Percentiles rank a stretch among this genome's conserved stretches.
Evolutionary conservation across 2,888 invertebrate genomes (phyloP).

Genomic region (Lymantria monacha): DNA sequence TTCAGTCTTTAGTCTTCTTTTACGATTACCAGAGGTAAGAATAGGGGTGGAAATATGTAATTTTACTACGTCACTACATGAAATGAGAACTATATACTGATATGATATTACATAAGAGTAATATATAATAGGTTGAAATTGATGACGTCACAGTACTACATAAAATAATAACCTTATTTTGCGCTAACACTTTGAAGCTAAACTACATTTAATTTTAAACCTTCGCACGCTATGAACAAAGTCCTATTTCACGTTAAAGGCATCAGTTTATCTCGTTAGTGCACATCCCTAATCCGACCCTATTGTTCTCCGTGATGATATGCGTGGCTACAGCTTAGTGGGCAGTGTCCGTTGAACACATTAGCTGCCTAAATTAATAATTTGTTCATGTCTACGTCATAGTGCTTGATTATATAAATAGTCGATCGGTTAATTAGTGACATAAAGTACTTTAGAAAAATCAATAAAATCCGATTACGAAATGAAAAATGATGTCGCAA

Average conservation of each 20-base stretch:
- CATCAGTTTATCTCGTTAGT: conserved; percentile 27
- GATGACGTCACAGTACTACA: too few relatives aligned
- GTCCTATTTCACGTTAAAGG: conserved; percentile 24
- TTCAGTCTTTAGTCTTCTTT: too few relatives aligned
- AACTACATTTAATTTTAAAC: background rate
- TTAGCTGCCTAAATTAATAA: conserved; percentile 35
- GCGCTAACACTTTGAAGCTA: background rate
- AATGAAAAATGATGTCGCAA: too few relatives aligned
- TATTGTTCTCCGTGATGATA: conserved; percentile 26
- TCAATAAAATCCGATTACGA: too few relatives aligned
- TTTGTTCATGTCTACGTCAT: conserved; percentile 18
- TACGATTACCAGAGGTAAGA: too few relatives aligned
- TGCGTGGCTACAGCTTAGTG: conserved; percentile 25
- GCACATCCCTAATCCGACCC: conserved; percentile 30
- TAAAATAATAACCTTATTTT: background rate
- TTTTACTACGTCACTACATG: too few relatives aligned
- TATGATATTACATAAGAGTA: too few relatives aligned
- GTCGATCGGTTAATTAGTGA: background rate
- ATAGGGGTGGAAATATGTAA: too few relatives aligned
- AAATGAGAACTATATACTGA: too few relatives aligned
- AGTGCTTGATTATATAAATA: background rate
- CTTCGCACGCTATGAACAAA: background rate
- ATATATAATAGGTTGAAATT: too few relatives aligned
- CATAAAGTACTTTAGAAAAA: too few relatives aligned
- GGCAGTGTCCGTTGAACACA: conserved; percentile 26